Evolutionary conservation across 2,888 invertebrate species (phyloP), one percentile per base, ranked within the genome.

Genomic region (Nomada lathburiana): DNA sequence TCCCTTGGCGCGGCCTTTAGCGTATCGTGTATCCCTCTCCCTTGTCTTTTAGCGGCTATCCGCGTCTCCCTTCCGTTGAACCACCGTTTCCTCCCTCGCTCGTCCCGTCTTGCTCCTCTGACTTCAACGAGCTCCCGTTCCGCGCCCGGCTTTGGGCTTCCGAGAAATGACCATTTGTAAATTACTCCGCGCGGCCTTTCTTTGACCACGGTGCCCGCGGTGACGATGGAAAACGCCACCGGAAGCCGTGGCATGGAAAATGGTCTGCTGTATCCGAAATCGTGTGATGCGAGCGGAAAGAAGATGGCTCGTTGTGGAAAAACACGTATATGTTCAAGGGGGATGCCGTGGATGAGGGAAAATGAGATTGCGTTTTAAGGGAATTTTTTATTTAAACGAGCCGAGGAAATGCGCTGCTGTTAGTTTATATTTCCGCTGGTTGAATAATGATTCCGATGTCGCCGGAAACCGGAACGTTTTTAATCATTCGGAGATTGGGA

Each of bases 101-200:
- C 59, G 26, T 2, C 69, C 26, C 75, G 59, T 78, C 80, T 52
- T 62, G 80, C 80, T 82, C 4, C 59, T 76, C 29, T 68, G 70
- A 71, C 78, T 80, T 71, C 76, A 63, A 64, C 76, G 47, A 57
- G 75, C 69, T 87, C 79, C 74, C 80, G 78, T 72, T 72, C 78
- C 63, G 69, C 84, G 84, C 78, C 86, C 74, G 82, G 83, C 84
- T 86, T 85, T 80, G 83, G 81, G 84, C 81, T 87, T 88, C 88
- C 88, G 81, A 90, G 90, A 90, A 91, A 89, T 90, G 90, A 88
- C 90, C 91, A 91, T 91, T 91, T 91, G 90, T 90, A 90, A 90
- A 91, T 91, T 91, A 89, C 88, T 86, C 84, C 80, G 74, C 44
- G 67, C 57, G 64, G 55, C 64, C 29, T 64, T 78, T 74, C 62